A percentile compares a stretch with the other conserved stretches of the same genome.
phyloP scores from a whole-genome alignment of 2,797 vertebrate species.

The Lagorchestes hirsutus region DNA sequence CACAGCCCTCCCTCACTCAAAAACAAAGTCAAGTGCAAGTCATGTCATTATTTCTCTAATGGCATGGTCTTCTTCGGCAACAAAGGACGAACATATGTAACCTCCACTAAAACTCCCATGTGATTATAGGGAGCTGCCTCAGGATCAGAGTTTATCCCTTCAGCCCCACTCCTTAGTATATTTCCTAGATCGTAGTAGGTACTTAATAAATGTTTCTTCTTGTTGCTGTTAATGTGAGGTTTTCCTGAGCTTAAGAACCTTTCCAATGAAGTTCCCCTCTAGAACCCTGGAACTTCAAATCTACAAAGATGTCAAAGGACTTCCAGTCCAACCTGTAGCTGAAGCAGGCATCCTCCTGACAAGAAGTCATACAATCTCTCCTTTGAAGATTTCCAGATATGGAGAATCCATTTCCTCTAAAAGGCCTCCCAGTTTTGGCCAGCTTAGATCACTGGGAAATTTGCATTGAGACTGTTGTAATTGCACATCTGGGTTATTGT shows the following conservation, averaged over 20 bases:
- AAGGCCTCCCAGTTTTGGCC: not conserved
- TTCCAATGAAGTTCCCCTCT: not conserved
- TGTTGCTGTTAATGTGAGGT: not conserved
- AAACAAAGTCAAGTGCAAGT: no score
- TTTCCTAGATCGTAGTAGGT: not conserved
- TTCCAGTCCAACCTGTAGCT: not conserved
- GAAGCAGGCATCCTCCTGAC: not conserved
- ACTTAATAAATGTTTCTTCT: not conserved
- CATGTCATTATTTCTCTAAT: no score
- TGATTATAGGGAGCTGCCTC: not conserved
- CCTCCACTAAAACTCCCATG: constrained; percentile 26
- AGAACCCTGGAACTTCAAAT: not conserved
- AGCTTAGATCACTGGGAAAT: not conserved
- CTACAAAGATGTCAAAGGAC: not conserved
- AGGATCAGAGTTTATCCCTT: not conserved
- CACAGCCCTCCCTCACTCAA: no score
- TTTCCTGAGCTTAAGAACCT: not conserved
- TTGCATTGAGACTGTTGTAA: not conserved
- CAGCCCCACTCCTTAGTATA: not conserved
- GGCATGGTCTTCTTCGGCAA: no score
- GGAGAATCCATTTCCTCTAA: not conserved
- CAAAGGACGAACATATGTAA: no score
- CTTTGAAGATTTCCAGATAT: not conserved
- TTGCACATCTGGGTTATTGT: not conserved
- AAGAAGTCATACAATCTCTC: not conserved